Percentiles rank a stretch among this genome's conserved stretches.
Evolutionary conservation across 1,140 invertebrate genomes (phyloP).

Genomic region (Stenopsyche tienmushanensis): DNA sequence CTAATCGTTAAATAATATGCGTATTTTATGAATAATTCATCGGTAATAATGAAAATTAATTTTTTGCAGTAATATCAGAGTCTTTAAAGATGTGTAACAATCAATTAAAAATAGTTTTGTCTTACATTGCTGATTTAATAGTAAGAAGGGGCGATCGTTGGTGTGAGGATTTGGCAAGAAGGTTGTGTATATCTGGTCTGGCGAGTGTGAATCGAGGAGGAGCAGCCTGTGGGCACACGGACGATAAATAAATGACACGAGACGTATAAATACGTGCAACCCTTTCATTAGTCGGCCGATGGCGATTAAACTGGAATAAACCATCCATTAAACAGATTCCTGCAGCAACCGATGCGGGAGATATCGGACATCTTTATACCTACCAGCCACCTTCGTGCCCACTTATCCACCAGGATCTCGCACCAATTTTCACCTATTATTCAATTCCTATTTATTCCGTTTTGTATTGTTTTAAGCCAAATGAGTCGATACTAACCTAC

Average conservation of each 20-base stretch:
- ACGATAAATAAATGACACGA: constrained; percentile 33
- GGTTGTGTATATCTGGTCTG: too few relatives aligned
- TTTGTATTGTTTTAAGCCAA: too few relatives aligned
- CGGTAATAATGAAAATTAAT: too few relatives aligned
- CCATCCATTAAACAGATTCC: constrained; percentile 32
- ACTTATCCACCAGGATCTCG: background rate
- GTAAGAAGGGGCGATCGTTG: too few relatives aligned
- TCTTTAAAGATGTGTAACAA: too few relatives aligned
- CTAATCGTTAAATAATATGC: too few relatives aligned
- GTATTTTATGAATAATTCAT: too few relatives aligned
- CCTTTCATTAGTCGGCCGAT: constrained; percentile 31
- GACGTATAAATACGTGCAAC: constrained; percentile 26
- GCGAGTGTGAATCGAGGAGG: constrained; percentile 4
- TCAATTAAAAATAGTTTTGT: too few relatives aligned
- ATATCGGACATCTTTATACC: constrained; percentile 22
- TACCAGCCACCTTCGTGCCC: background rate
- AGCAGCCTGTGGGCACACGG: constrained; percentile 20
- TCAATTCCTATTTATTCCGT: background rate
- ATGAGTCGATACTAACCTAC: too few relatives aligned
- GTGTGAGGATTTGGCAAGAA: too few relatives aligned
- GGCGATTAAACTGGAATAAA: constrained; percentile 29
- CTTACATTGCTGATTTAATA: too few relatives aligned
- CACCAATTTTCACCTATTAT: background rate
- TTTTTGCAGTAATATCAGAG: too few relatives aligned
- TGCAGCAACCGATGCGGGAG: constrained; percentile 21